A percentile compares a stretch with the other conserved stretches of the same genome.
phyloP scores from a whole-genome alignment of 2,888 invertebrate species.

The Metallyticus violacea region DNA sequence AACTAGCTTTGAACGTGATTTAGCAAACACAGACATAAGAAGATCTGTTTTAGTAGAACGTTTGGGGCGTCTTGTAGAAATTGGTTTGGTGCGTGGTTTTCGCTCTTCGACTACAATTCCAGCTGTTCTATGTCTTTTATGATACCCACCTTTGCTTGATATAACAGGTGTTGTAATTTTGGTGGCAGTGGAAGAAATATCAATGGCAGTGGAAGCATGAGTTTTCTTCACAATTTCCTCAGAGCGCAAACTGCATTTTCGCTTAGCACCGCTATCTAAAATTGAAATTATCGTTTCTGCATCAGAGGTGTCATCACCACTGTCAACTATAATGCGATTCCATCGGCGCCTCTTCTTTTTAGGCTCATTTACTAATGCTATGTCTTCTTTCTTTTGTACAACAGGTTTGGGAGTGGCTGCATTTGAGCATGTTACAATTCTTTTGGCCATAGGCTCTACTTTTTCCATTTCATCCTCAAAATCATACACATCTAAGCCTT shows the following conservation, averaged over 20 bases:
- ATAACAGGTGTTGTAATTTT: neutral
- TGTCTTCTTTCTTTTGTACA: neutral
- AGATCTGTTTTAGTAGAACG: constrained; percentile 21
- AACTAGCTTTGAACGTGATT: neutral
- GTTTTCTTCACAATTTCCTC: neutral
- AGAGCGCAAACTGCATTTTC: neutral
- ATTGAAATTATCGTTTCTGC: neutral
- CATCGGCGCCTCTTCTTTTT: neutral
- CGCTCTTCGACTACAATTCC: neutral
- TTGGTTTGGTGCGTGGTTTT: neutral
- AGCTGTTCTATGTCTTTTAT: neutral
- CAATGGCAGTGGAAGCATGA: neutral
- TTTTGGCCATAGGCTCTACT: neutral
- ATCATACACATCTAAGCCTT: constrained; percentile 23
- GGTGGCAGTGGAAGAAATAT: neutral
- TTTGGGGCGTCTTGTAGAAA: neutral
- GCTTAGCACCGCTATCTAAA: neutral
- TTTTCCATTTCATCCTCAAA: constrained; percentile 27
- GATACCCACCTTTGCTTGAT: neutral
- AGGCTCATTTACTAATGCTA: neutral
- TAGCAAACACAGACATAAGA: constrained; percentile 22
- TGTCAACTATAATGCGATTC: constrained; percentile 4
- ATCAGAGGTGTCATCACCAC: constrained; percentile 2
- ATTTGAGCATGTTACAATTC: neutral
- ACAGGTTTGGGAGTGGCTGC: neutral